Evolutionary conservation across 2,888 invertebrate species (phyloP), one percentile per base, ranked within the genome.

Genomic region (Copidosoma aretas): DNA sequence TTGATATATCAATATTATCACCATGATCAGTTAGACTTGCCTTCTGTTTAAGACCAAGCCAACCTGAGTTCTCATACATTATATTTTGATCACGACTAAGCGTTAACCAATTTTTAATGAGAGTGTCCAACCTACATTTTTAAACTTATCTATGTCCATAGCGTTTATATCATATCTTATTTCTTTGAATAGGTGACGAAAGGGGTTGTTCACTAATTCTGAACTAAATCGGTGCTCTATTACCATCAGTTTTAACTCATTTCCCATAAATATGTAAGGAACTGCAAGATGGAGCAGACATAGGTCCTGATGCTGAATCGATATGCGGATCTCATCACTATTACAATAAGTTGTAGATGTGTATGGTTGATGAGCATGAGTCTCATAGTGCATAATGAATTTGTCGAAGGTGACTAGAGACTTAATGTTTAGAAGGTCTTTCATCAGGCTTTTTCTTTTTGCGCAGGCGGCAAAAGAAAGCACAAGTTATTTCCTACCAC

Each of bases 91-190:
- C 25, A 4, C 5, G 4, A 21, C 17, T 78, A 56, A 77, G 70
- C 22, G 81, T 82, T 14, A 79, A 71, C 70, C 75, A 81, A 77
- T 77, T 77, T 84, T 82, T 54, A 82, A 77, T 14, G 76, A 73
- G 12, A 78, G 75, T 32, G 80, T 78, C 15, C 81, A 73, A n/a
- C 81, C 81, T 32, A 78, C 73, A 75, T 80, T 79, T 70, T 78
- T 76, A 25, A 54, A 73, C 8, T 74, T 70, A 77, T 81, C 78
- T 53, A 82, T 78, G 70, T 79, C 79, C 17, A 78, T 71, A 41
- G 77, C 80, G 70, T 79, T 81, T 14, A 81, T 39, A 71, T 81
- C 79, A 74, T 82, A 82, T 10, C 80, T 76, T 63, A 81, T 78
- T 73, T 75, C 78, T 66, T 80, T 77, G 71, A 81, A 81, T 10